Evolutionary conservation across 2,797 vertebrate genomes (phyloP), one percentile per base, ranked within the genome.

Genomic region (Eleutherodactylus coqui): DNA sequence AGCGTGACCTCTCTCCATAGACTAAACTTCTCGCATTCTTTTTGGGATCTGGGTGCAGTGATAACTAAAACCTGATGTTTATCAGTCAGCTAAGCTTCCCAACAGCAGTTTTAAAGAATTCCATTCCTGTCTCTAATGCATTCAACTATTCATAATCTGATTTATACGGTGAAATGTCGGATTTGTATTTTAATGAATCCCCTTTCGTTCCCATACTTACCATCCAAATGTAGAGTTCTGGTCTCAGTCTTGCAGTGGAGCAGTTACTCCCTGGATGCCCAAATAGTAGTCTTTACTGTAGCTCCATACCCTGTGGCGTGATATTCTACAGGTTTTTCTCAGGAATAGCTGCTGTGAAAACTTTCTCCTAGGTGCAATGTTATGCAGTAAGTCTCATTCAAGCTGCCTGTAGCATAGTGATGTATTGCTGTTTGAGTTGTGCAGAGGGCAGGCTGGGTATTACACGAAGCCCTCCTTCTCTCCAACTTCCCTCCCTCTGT

Each of bases 401-500:
- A 21, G 32, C 45, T 75, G 77, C 75, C 53, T 29, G 67, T 62
- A 85, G 53, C 60, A 41, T 58, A 62, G 53, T 72, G 84, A 58
- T 60, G 76, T 21, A 79, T 79, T 27, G 69, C 53, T 38, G 78
- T 80, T 75, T 21, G 84, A 69, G 36, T 55, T 69, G 75, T 85
- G 75, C 27, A 72, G 38, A 38, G 84, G 24, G 43, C 43, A 41
- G 64, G 53, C 47, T 85, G 45, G 27, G 62, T 58, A 80, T 58
- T 79, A 38, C 41, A 60, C 11, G 36, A 75, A 87, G 73, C 82
- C 82, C 85, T 85, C 75, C 77, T 72, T 51, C 75, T 69, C 51
- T 36, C 41, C 83, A 55, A 64, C 82, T 70, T 62, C 75, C 51
- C 73, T 72, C 70, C 84, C 84, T 84, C 86, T 79, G 8, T 58